These are phyloP conservation scores for Rhynchomys soricoides DNA, from an alignment of 2,113 vertebrate genomes.

Conservation along the genomic window DNA sequence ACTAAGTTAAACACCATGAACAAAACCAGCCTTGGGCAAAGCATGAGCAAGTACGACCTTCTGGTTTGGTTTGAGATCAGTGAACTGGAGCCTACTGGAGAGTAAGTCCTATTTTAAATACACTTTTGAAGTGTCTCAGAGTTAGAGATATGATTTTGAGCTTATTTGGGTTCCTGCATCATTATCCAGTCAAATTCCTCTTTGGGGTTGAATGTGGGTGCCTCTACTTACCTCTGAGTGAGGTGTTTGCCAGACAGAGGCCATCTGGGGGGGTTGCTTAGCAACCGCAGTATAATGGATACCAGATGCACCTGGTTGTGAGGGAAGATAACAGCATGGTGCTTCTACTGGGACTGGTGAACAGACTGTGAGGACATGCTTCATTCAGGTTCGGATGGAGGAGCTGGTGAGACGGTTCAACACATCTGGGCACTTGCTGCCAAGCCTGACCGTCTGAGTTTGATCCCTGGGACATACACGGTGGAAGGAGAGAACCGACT, in stretches of 20 bases:
- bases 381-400: not conserved
- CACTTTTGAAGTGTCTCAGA: not conserved
- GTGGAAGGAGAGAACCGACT: not conserved
- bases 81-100: constrained; percentile 98
- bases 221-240: not conserved
- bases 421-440: not conserved
- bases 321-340: not conserved
- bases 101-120: constrained; percentile 89
- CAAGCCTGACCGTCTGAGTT: not conserved
- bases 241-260: not conserved
- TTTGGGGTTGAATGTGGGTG: constrained; percentile 11
- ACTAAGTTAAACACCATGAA: constrained; percentile 97
- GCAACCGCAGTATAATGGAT: not conserved
- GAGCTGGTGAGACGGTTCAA: not conserved
- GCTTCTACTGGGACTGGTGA: not conserved
- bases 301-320: not conserved
- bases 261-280: not conserved
- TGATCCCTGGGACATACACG: not conserved
- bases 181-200: not conserved
- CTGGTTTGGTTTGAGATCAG: constrained; percentile 99
- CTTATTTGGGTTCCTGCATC: not conserved
- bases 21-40: constrained; percentile 96
- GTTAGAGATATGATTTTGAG: not conserved
- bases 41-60: constrained; percentile 98
- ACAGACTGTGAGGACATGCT: not conserved